Evolutionary conservation across 2,888 invertebrate species (phyloP).

Genomic region (Prenolepis imparis): DNA sequence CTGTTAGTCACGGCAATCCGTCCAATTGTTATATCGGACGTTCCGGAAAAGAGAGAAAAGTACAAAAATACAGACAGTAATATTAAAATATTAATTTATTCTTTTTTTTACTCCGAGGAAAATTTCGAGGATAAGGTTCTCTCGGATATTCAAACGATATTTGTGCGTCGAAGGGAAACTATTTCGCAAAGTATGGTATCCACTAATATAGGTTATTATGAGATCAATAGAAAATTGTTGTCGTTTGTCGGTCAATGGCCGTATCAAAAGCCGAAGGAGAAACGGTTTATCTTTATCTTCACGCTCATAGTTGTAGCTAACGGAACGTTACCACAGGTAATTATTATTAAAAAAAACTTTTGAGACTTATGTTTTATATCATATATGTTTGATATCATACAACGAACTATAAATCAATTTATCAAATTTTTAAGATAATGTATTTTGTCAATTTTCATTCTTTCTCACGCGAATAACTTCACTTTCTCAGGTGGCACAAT

Average conservation of each 20-base stretch:
- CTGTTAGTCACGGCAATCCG: background rate
- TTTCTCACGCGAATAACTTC: background rate
- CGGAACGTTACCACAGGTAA: background rate
- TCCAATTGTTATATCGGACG: background rate
- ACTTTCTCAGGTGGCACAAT: slow-evolving; percentile 14
- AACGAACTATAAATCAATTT: background rate
- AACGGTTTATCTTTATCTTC: background rate
- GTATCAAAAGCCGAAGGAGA: slow-evolving; percentile 6
- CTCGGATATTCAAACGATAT: background rate
- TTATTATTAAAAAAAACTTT: background rate
- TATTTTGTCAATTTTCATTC: background rate
- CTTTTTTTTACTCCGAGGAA: background rate
- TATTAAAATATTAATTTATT: background rate
- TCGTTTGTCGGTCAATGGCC: slow-evolving; percentile 20
- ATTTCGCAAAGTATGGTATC: background rate
- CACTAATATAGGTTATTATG: background rate
- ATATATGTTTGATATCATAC: background rate
- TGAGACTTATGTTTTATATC: background rate
- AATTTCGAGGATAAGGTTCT: background rate
- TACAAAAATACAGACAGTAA: too few relatives aligned
- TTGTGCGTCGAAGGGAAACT: background rate
- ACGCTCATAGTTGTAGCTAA: background rate
- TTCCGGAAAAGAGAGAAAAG: background rate
- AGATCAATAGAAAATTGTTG: background rate
- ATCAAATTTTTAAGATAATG: background rate